Conservation (phyloP, 2,888 invertebrate species). For the Aproaerema taeniolella region DNA sequence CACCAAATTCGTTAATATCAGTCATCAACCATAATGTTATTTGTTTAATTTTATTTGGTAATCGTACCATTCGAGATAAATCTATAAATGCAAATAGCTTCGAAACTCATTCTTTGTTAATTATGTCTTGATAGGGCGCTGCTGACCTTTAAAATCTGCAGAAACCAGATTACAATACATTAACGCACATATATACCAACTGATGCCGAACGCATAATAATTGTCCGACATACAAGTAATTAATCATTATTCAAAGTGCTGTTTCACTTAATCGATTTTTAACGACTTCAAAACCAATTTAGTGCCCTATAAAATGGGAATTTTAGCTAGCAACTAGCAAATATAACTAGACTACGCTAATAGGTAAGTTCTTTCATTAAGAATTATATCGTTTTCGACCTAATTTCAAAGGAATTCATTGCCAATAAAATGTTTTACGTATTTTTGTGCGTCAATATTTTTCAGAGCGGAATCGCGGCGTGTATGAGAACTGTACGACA, state of each 20-base stretch:
- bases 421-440: conserved; percentile 4
- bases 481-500: background rate
- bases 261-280: conserved; percentile 21
- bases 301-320: conserved; percentile 11
- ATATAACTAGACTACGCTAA: conserved; percentile 6
- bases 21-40: too few relatives aligned
- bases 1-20: too few relatives aligned
- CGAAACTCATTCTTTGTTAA: background rate
- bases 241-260: conserved; percentile 7
- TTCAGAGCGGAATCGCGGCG: background rate
- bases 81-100: background rate
- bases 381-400: conserved; percentile 10
- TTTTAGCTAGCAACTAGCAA: conserved; percentile 4
- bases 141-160: background rate
- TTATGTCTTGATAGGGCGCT: too few relatives aligned
- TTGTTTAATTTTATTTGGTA: too few relatives aligned
- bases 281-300: conserved; percentile 17
- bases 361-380: conserved; percentile 11
- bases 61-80: too few relatives aligned
- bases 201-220: too few relatives aligned
- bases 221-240: background rate
- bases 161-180: background rate
- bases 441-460: background rate
- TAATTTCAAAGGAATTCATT: conserved; percentile 1
- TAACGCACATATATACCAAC: background rate